Evolutionary conservation across 2,888 invertebrate genomes (phyloP), one percentile per base, ranked within the genome.

Genomic region (Hirtodrosophila trivittata): DNA sequence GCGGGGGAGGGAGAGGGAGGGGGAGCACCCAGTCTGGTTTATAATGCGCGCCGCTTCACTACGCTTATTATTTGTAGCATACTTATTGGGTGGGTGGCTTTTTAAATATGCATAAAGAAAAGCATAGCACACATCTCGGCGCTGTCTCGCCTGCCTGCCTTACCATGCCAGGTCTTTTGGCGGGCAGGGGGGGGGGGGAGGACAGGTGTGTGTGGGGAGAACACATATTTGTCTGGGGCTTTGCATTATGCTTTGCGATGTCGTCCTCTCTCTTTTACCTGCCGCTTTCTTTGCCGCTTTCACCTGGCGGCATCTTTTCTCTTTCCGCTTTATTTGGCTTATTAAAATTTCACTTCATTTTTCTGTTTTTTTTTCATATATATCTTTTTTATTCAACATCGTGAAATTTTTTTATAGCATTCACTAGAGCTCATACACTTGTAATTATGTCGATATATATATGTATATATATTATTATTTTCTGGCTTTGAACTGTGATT

Each of bases 11-110:
- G 26, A 8, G 26, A 8, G 1, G 7, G 14, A 14, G 38, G 33
- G 37, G 30, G 21, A 16, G 25, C 32, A 26, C 12, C 25, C 33
- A 38, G 58, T 52, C 68, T 73, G 81, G 73, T 80, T 80, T 84
- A 84, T 80, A 77, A 77, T 80, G 74, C 74, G 59, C 64, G 58
- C 60, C 66, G 77, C 83, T 84, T 83, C 76, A 83, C 83, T 78
- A 83, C 76, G 83, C 84, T 86, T 80, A 78, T 80, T 80, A 82
- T 80, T 80, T 80, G 86, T 86, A 83, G 86, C 83, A 80, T 83
- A 86, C 84, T 80, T 80, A 80, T 80, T 80, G 73, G 72, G 66
- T 47, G 55, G 64, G 59, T 52, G 66, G 76, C 76, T 73, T 76
- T 77, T 74, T 72, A 74, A 74, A 74, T 74, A 74, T 74, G 73